Conservation (phyloP, 2,113 vertebrate species). For the Syngnathus floridae region DNA sequence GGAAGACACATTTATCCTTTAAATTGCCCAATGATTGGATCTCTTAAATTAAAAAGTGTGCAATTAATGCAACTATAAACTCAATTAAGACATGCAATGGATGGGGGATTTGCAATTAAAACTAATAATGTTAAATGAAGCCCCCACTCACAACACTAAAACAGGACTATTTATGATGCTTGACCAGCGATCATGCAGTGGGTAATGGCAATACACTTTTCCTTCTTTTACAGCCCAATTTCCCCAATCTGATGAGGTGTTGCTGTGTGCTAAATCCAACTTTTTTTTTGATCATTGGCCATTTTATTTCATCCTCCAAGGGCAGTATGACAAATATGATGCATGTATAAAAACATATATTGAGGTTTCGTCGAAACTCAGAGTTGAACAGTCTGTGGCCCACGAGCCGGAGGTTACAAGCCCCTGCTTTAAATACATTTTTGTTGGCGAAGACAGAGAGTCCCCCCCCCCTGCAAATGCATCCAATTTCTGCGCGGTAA, state of each 20-base stretch:
- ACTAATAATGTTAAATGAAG: not conserved
- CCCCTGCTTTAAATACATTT: not conserved
- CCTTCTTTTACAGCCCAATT: constrained; percentile 11
- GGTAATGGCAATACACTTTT: not conserved
- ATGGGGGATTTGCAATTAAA: not conserved
- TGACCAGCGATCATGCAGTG: not conserved
- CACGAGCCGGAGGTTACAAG: not conserved
- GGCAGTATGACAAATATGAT: not conserved
- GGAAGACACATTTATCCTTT: constrained; percentile 34
- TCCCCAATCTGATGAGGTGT: constrained; percentile 3
- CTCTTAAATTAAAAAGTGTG: not conserved
- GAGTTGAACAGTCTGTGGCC: not conserved
- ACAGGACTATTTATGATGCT: not conserved
- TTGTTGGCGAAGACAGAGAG: constrained; percentile 66
- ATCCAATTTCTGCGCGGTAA: constrained; percentile 67
- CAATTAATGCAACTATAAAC: too few relatives aligned
- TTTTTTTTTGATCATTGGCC: too few relatives aligned
- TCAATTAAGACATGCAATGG: not conserved
- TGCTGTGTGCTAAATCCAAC: not conserved
- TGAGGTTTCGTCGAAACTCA: not conserved
- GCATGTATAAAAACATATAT: not conserved
- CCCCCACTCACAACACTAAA: not conserved
- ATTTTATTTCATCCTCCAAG: too few relatives aligned
- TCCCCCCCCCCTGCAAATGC: constrained; percentile 53
- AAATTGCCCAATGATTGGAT: not conserved